Conservation (phyloP, 2,797 vertebrate species). For the Scleropages formosus region DNA sequence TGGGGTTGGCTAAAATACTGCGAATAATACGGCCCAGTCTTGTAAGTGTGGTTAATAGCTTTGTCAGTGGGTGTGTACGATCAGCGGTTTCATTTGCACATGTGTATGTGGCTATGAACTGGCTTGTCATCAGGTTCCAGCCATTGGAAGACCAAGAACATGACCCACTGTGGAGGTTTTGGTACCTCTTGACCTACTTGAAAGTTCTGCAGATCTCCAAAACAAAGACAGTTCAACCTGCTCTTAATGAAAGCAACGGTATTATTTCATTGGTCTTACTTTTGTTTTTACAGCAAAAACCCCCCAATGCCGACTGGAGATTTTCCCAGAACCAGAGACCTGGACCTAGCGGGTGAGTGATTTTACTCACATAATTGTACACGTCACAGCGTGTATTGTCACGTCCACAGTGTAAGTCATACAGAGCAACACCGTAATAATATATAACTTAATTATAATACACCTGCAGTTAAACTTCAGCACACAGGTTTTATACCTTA, state of each 20-base stretch:
- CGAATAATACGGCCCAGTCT: too few species aligned
- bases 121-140: not conserved
- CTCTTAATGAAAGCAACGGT: not conserved
- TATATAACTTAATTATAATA: not conserved
- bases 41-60: too few species aligned
- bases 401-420: conserved; percentile 15
- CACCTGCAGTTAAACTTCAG: not conserved
- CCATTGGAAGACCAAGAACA: too few species aligned
- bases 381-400: conserved; percentile 12
- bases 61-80: too few species aligned
- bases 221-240: not conserved
- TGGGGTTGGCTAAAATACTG: too few species aligned
- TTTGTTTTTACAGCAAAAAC: conserved; percentile 85
- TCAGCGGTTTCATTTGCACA: too few species aligned
- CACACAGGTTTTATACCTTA: too few species aligned
- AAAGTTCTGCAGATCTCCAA: not conserved
- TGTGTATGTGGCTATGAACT: too few species aligned
- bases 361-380: conserved; percentile 18
- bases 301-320: conserved; percentile 96
- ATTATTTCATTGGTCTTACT: conserved; percentile 36
- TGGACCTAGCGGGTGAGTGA: conserved; percentile 91
- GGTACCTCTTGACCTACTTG: not conserved
- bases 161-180: not conserved
- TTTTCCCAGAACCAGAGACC: conserved; percentile 96
- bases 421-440: not conserved